phyloP scores from a whole-genome alignment of 1,140 invertebrate genomes.

The Heliconius melpomene region DNA sequence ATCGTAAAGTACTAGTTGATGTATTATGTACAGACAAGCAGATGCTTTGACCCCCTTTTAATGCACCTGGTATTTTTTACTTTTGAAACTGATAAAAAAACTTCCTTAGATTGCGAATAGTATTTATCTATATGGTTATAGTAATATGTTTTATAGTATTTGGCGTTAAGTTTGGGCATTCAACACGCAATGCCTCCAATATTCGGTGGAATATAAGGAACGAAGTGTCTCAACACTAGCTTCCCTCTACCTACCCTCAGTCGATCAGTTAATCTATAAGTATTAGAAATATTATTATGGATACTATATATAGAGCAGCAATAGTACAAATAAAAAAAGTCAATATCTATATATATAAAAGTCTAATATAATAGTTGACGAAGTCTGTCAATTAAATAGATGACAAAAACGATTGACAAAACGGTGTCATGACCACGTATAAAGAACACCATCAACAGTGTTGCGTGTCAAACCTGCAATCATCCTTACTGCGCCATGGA shows the following conservation, averaged over 20 bases:
- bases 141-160: background rate
- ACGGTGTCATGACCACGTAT: constrained; percentile 17
- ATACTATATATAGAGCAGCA: too few relatives aligned
- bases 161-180: too few relatives aligned
- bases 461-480: constrained; percentile 27
- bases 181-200: too few relatives aligned
- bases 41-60: constrained; percentile 26
- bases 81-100: constrained; percentile 8
- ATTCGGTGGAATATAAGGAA: too few relatives aligned
- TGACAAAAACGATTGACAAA: background rate
- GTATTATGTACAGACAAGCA: constrained; percentile 28
- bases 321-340: too few relatives aligned
- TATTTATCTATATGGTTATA: background rate
- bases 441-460: background rate
- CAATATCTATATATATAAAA: too few relatives aligned
- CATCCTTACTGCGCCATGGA: constrained; percentile 20
- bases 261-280: too few relatives aligned
- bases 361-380: background rate
- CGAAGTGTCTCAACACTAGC: too few relatives aligned
- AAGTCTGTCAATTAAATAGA: background rate
- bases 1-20: constrained; percentile 10
- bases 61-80: constrained; percentile 35
- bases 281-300: too few relatives aligned
- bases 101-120: background rate
- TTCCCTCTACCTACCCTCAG: too few relatives aligned